Conservation (phyloP, 2,797 vertebrate species). For the Esox masquinongy region DNA sequence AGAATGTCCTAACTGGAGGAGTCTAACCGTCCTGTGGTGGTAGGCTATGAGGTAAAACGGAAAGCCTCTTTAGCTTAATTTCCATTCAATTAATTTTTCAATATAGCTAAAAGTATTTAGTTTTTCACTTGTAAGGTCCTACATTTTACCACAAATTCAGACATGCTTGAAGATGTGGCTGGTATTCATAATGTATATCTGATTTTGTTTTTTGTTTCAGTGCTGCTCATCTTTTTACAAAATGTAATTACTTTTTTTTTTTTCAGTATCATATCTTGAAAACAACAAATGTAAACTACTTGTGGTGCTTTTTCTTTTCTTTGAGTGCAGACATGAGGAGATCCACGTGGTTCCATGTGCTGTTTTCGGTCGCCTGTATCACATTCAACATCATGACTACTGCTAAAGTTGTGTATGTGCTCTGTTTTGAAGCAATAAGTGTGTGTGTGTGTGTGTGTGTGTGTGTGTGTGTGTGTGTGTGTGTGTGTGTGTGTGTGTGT, state of each 20-base stretch:
- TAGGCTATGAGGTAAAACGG: slow-evolving; percentile 32
- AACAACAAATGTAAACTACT: slow-evolving; percentile 23
- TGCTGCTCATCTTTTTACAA: slow-evolving; percentile 48
- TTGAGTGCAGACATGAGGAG: slow-evolving; percentile 35
- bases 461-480: slow-evolving; percentile 26
- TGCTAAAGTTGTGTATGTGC: slow-evolving; percentile 31
- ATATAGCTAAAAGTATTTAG: slow-evolving; percentile 29
- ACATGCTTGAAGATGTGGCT: slow-evolving; percentile 24
- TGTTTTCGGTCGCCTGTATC: slow-evolving; percentile 36
- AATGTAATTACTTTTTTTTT: slow-evolving; percentile 25
- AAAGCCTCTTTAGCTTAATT: slow-evolving; percentile 29
- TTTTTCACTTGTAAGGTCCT: slow-evolving; percentile 39
- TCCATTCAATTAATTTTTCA: slow-evolving; percentile 44
- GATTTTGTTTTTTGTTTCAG: slow-evolving; percentile 30
- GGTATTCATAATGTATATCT: slow-evolving; percentile 29
- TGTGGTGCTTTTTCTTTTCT: slow-evolving; percentile 57
- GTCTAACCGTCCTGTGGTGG: neutral
- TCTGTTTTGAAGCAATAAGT: slow-evolving; percentile 64
- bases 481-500: slow-evolving; percentile 32
- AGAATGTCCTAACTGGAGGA: slow-evolving; percentile 65
- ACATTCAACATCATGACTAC: slow-evolving; percentile 47
- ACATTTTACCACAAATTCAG: slow-evolving; percentile 38
- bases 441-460: slow-evolving; percentile 21
- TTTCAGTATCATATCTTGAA: slow-evolving; percentile 33
- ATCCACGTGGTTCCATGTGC: slow-evolving; percentile 46